Evolutionary conservation across 2,888 invertebrate genomes (phyloP).

Genomic region (Ceriagrion tenellum): DNA sequence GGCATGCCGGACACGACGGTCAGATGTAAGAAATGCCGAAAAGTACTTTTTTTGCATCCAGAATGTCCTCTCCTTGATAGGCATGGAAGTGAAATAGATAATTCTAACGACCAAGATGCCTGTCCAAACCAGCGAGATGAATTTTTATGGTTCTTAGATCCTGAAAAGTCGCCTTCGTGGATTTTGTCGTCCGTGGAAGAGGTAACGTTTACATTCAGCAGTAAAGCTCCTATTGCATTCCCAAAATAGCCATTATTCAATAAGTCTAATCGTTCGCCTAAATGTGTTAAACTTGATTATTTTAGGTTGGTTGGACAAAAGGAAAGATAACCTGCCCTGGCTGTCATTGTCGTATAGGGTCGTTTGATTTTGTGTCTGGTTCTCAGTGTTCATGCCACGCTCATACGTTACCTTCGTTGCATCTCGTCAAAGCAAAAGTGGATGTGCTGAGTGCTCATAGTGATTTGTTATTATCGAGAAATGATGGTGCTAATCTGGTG

Average conservation of each 20-base stretch:
- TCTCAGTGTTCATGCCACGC: conserved; percentile 82
- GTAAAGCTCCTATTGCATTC: background rate
- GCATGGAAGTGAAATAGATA: conserved; percentile 7
- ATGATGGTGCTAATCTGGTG: background rate
- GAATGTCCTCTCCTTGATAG: background rate
- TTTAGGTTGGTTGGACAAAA: conserved; percentile 81
- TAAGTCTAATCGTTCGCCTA: background rate
- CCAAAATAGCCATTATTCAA: background rate
- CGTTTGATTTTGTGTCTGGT: conserved; percentile 84
- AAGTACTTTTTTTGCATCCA: conserved; percentile 40
- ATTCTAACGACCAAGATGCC: background rate
- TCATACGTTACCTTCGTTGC: conserved; percentile 81
- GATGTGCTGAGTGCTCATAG: conserved; percentile 76
- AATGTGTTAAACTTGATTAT: conserved; percentile 55
- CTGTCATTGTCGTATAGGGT: conserved; percentile 83
- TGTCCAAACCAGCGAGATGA: background rate
- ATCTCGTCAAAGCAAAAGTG: conserved; percentile 83
- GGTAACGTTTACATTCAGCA: background rate
- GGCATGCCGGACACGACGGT: background rate
- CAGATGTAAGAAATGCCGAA: conserved; percentile 40
- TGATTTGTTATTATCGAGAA: background rate
- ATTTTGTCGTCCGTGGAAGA: conserved; percentile 19
- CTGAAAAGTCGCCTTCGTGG: conserved; percentile 46
- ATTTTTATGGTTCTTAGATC: conserved; percentile 41
- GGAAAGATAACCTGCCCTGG: conserved; percentile 84